Percentiles rank a stretch among this genome's conserved stretches.
Evolutionary conservation across 2,888 invertebrate species (phyloP).

Genomic region (Cerceris ruficornis): DNA sequence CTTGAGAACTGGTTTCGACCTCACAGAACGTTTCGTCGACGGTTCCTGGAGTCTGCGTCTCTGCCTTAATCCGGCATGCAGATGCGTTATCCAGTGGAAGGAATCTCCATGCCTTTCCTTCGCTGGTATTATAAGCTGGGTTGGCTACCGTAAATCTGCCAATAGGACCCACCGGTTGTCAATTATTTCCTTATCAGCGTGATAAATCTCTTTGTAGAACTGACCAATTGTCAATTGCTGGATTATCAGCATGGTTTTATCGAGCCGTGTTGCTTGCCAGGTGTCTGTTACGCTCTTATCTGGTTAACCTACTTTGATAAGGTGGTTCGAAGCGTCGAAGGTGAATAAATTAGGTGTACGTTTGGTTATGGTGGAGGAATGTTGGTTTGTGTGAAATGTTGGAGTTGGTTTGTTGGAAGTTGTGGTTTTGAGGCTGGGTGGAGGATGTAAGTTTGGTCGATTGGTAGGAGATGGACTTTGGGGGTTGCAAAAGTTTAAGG

Average conservation of each 20-base stretch:
- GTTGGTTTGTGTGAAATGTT: no score
- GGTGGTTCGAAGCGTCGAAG: not conserved
- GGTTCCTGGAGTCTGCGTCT: slow-evolving; percentile 44
- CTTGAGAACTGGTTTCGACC: slow-evolving; percentile 54
- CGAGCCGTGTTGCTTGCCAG: slow-evolving; percentile 30
- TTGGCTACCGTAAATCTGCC: slow-evolving; percentile 56
- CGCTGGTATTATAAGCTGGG: slow-evolving; percentile 44
- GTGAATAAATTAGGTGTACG: not conserved
- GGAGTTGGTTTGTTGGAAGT: no score
- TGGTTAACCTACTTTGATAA: slow-evolving; percentile 43
- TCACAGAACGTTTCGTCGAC: slow-evolving; percentile 50
- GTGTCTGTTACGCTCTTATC: slow-evolving; percentile 43
- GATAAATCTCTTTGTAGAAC: slow-evolving; percentile 45
- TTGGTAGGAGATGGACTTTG: no score
- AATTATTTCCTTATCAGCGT: slow-evolving; percentile 55
- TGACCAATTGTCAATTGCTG: slow-evolving; percentile 53
- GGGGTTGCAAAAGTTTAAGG: no score
- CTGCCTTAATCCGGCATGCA: slow-evolving; percentile 57
- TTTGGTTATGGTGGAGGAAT: no score
- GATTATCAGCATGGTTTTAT: slow-evolving; percentile 35
- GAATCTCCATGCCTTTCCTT: slow-evolving; percentile 32
- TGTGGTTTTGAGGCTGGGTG: no score
- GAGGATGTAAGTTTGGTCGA: no score
- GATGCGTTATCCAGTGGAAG: slow-evolving; percentile 51
- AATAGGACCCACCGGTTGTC: slow-evolving; percentile 46